Conservation (phyloP, 1,140 invertebrate genomes). For the Dinoponera quadriceps region DNA sequence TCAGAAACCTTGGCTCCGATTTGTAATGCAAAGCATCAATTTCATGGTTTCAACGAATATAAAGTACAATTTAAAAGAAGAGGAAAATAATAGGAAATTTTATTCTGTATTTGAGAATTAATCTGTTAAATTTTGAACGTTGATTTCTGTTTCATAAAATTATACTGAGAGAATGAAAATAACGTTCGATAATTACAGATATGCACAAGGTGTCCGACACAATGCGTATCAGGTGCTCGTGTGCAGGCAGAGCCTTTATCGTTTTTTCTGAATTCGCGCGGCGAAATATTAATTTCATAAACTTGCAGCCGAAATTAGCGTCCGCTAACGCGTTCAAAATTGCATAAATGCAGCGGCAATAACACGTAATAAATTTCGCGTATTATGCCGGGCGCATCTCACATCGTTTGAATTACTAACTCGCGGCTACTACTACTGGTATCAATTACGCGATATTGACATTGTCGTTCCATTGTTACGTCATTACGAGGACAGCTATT, state of each 20-base stretch:
- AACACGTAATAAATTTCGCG: constrained; percentile 49
- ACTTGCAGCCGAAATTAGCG: constrained; percentile 2
- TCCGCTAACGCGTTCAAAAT: constrained; percentile 26
- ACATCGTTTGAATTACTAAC: constrained; percentile 57
- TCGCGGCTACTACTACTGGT: constrained; percentile 1
- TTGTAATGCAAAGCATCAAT: no score
- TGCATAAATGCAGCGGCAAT: constrained; percentile 24
- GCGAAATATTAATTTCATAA: not conserved
- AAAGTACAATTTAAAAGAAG: no score
- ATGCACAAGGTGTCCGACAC: no score
- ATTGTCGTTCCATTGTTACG: constrained; percentile 29
- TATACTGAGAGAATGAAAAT: no score
- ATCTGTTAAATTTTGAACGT: no score
- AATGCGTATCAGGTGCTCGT: not conserved
- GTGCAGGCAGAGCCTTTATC: not conserved
- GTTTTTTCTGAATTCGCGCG: not conserved
- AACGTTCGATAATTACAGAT: no score
- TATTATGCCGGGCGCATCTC: constrained; percentile 36
- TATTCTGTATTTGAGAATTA: no score
- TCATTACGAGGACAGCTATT: constrained; percentile 30
- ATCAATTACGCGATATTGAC: constrained; percentile 54
- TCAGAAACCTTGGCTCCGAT: no score
- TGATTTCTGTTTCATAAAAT: no score
- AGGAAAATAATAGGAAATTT: no score
- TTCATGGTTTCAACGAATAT: no score